Evolutionary conservation across 2,888 invertebrate species (phyloP).

Genomic region (Seira ritae): DNA sequence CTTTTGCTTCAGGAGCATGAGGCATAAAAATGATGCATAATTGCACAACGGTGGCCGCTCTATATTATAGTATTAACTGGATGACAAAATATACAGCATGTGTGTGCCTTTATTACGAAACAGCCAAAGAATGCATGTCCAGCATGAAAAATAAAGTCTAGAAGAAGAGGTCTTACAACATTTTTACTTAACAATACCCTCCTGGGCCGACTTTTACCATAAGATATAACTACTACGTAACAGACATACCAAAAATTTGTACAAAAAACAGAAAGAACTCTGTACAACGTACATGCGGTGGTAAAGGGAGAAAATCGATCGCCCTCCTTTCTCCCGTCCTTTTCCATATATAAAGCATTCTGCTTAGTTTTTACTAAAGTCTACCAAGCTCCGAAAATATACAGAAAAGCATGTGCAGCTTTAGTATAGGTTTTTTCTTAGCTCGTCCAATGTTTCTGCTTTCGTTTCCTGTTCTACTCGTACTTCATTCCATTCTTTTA

Average conservation of each 20-base stretch:
- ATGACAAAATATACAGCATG: neutral
- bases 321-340: slow-evolving; percentile 54
- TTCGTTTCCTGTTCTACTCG: too few relatives aligned
- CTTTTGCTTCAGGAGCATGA: neutral
- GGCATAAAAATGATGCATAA: neutral
- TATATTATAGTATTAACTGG: neutral
- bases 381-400: too few relatives aligned
- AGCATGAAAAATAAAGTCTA: neutral
- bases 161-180: slow-evolving; percentile 29
- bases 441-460: too few relatives aligned
- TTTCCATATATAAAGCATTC: too few relatives aligned
- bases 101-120: neutral
- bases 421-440: too few relatives aligned
- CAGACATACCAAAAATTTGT: neutral
- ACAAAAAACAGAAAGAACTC: neutral
- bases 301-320: slow-evolving; percentile 42
- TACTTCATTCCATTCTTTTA: neutral
- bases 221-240: neutral
- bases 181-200: slow-evolving; percentile 49
- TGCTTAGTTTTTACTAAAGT: too few relatives aligned
- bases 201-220: slow-evolving; percentile 20
- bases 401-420: too few relatives aligned
- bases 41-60: neutral
- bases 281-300: neutral
- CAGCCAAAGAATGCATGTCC: neutral